Evolutionary conservation across 2,888 invertebrate species (phyloP), one percentile per base, ranked within the genome.

Genomic region (Apoderus coryli): DNA sequence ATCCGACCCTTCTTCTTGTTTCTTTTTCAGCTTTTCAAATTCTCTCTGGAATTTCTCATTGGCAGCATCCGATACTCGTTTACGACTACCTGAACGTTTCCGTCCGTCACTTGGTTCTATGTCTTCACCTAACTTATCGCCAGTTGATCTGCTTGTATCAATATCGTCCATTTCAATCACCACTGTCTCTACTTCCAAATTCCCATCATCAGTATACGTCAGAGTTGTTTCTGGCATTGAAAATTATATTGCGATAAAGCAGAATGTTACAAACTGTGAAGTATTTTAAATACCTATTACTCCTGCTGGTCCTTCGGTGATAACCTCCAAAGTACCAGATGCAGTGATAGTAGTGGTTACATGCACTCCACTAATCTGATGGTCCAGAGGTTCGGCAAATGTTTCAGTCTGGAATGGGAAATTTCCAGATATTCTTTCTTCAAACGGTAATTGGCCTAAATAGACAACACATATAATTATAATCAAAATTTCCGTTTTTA

Each of bases 241-340:
- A n/a, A n/a, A n/a, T n/a, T n/a, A n/a, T n/a, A n/a, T n/a, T n/a
- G n/a, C n/a, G n/a, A n/a, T n/a, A n/a, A n/a, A n/a, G n/a, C n/a
- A 22, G 9, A 26, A 22, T 27, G 14, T 10, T 14, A 27, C 7
- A 24, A 27, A 23, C 19, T 19, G 6, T 3, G 10, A 6, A 24
- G 5, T 6, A 10, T 24, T 9, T 19, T 19, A 19, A 19, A n/a
- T 19, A 37, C 37, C 38, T 10, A 59, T 52, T 3, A 46, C 29
- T 24, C 57, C 57, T n/a, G 41, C 45, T 1, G 56, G 54, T 13
- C 56, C 56, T 45, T 57, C 54, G 1, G 58, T 57, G 3, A 47
- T 44, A 3, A 59, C 49, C 38, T 57, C 55, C 22, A 59, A 34
- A 19, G 45, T 47, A 13, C 58, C 58, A n/a, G 50, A 49, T 19